Base-by-base conservation (phyloP, 2,797 vertebrate species). In the Coreius guichenoti region DNA sequence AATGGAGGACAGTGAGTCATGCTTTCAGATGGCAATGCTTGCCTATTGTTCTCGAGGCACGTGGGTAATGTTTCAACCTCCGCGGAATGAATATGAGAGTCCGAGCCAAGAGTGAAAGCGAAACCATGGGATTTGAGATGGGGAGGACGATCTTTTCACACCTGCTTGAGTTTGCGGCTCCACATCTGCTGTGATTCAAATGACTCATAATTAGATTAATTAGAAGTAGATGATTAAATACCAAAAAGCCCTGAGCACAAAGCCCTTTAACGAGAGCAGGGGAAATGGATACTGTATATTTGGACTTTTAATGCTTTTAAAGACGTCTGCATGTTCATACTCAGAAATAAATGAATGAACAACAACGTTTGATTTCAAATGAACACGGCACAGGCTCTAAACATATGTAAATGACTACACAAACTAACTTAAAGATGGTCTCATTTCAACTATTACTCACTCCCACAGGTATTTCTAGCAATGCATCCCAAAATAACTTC, bases 391-490 rank as follows among this genome's bases (percentile, higher is more conserved):
- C 29, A 54, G 4, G 49, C 23, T 54, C 8, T 45, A 17, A 84
- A 61, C 49, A 47, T 31, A 56, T 79, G 65, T 47, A 84, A 84
- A 61, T 79, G 75, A 47, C 36, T 19, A 86, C 58, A 78, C 81
- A 82, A 39, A 68, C 36, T 86, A 75, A 81, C 77, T 77, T 78
- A 91, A 87, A 87, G 94, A 94, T 94, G 95, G 92, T 90, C 94
- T 94, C 93, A 92, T 93, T 94, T 94, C 92, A 94, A 94, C 94
- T 93, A 94, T 84, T 82, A 94, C 93, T 93, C 92, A 90, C 81
- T 95, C 94, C 94, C 95, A 88, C 56, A 94, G 93, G 95, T 94
- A 95, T 94, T 94, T 93, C 93, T 93, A 94, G 94, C 93, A 95
- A 95, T 94, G 95, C 94, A 92, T 90, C 92, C 89, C 90, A 92